Base-by-base conservation (phyloP, 1,140 invertebrate species). In the Pygmarrhopalites habei region DNA sequence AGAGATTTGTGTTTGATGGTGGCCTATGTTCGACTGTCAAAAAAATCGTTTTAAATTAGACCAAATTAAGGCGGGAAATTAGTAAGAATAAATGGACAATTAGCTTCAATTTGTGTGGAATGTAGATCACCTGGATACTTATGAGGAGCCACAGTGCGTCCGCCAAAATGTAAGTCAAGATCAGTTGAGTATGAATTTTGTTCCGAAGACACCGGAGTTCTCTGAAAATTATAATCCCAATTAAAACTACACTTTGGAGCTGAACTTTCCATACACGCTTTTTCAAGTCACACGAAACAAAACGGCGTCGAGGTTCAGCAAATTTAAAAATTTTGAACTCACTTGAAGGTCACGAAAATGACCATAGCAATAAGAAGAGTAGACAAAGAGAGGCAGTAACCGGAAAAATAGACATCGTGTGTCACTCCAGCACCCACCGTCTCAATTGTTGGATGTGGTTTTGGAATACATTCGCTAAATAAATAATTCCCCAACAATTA, bases 131-230 rank as follows among this genome's bases (percentile, higher is more conserved):
- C 44, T 47, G 44, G 4, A 57, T 12, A 41, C 52, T 55, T 23
- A 81, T 86, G 53, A 89, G 76, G 46, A 92, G 87, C 90, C 90
- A 92, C 73, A 85, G 81, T 57, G 86, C 79, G 59, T 88, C 85
- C 30, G 87, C 85, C 53, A 90, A 75, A 25, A 92, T 86, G 72
- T 92, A 83, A 0, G 90, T 89, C 51, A 86, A 82, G 82, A 93
- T 90, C 17, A 94, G 79, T 77, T 94, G 89, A 64, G 87, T 88
- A 73, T 94, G 91, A 72, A 96, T 95, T 66, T 85, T 90, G 75
- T 95, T 95, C 64, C 91, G 82, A 47, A 95, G 79, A 77, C 92
- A 95, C 73, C 89, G 81, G 15, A 96, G 81, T 76, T 94, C 92
- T 77, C 92, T 95, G 83, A 35, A n/a, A 49, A 43, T 19, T 29